Percentiles rank a stretch among this genome's conserved stretches.
These are phyloP conservation scores for Dicrurus megarhynchus DNA, from an alignment of 2,113 vertebrate species.

Conservation along the genomic window DNA sequence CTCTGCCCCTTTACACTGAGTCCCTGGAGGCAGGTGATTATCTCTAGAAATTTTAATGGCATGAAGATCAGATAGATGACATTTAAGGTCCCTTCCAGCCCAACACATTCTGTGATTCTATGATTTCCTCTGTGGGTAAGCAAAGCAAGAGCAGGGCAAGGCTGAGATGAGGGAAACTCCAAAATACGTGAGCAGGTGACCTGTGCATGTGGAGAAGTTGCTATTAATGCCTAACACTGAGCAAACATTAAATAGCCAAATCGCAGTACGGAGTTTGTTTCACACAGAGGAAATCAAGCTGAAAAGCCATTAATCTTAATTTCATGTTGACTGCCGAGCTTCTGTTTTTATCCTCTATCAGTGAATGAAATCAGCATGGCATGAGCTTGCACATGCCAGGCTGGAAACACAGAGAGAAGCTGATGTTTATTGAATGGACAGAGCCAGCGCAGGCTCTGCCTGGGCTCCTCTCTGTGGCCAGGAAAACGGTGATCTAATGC, in stretches of 20 bases:
- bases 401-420: background rate
- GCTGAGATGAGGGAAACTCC: background rate
- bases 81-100: background rate
- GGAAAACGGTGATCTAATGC: background rate
- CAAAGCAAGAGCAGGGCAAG: background rate
- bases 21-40: background rate
- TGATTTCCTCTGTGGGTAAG: background rate
- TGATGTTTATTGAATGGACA: background rate
- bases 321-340: background rate
- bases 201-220: background rate
- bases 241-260: background rate
- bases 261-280: background rate
- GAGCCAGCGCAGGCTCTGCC: background rate
- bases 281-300: background rate
- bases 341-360: background rate
- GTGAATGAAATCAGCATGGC: background rate
- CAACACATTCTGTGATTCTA: background rate
- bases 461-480: background rate
- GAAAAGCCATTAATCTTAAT: constrained; percentile 18
- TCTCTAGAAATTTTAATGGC: background rate
- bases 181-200: background rate
- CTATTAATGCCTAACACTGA: background rate
- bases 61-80: background rate
- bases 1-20: background rate
- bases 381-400: background rate